Evolutionary conservation across 2,113 vertebrate species (phyloP).

Genomic region (Hystrix cristata): DNA sequence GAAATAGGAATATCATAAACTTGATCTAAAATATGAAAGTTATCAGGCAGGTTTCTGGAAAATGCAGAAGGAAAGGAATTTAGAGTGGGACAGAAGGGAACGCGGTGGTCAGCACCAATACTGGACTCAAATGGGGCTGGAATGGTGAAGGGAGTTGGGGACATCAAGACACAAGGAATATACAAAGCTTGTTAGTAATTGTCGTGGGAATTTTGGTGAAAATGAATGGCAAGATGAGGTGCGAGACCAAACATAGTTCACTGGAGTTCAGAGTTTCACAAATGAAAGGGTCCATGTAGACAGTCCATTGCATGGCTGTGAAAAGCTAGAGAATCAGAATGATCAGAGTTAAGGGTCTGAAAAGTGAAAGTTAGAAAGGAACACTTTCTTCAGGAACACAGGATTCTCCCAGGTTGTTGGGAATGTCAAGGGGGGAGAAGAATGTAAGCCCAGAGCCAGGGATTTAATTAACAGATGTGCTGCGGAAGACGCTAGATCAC

Average conservation of each 20-base stretch:
- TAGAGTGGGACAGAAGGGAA: no score
- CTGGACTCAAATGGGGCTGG: background rate
- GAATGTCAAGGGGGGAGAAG: background rate
- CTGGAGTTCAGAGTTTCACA: background rate
- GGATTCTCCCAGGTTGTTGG: background rate
- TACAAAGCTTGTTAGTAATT: background rate
- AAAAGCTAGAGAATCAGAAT: no score
- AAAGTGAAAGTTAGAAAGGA: background rate
- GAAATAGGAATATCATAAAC: background rate
- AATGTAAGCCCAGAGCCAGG: no score
- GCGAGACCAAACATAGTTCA: background rate
- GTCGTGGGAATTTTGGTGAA: background rate
- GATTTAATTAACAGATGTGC: background rate
- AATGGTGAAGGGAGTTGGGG: no score
- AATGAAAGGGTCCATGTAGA: background rate
- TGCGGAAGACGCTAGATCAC: background rate
- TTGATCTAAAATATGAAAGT: background rate
- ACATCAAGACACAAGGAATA: no score
- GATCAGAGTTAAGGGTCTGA: background rate
- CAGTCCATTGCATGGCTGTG: fast-evolving
- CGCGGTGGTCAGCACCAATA: background rate
- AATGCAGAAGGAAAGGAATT: background rate
- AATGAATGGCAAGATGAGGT: background rate
- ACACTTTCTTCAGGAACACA: fast-evolving
- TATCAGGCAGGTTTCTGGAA: background rate